A percentile compares a stretch with the other conserved stretches of the same genome.
Evolutionary conservation across 1,140 invertebrate genomes (phyloP).

Genomic region (Trachymyrmex cornetzi): DNA sequence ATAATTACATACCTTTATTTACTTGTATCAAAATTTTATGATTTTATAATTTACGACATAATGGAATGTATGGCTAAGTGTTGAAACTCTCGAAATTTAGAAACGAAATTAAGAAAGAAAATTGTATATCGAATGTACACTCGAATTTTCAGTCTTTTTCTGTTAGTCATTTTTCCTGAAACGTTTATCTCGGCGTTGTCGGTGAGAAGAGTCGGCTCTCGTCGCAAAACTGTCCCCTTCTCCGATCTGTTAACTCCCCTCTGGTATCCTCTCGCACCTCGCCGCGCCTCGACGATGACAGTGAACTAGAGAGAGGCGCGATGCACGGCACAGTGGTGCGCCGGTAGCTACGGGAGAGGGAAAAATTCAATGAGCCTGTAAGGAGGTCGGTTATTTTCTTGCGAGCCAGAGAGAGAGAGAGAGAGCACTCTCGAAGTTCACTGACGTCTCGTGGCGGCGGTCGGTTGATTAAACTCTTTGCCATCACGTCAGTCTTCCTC

Average conservation of each 20-base stretch:
- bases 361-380: conserved; percentile 77
- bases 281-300: conserved; percentile 67
- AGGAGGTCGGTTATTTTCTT: conserved; percentile 76
- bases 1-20: not conserved
- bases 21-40: not conserved
- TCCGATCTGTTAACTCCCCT: conserved; percentile 5
- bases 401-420: conserved; percentile 64
- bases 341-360: conserved; percentile 69
- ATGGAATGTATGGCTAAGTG: not conserved
- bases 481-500: conserved; percentile 45
- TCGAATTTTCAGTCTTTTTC: not conserved
- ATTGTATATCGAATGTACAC: not conserved
- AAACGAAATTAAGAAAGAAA: not conserved
- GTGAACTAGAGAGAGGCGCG: conserved; percentile 73
- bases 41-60: not conserved
- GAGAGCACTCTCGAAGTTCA: conserved; percentile 73
- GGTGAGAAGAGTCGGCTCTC: conserved; percentile 53
- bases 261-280: conserved; percentile 1
- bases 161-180: not conserved
- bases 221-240: conserved; percentile 56
- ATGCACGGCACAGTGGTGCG: conserved; percentile 26
- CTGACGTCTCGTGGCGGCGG: conserved; percentile 67
- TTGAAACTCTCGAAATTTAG: not conserved
- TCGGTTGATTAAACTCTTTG: conserved; percentile 67
- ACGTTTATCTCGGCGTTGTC: conserved; percentile 44